These are phyloP conservation scores for Threskiornis aethiopicus DNA, from an alignment of 2,797 vertebrate genomes.

Conservation along the genomic window DNA sequence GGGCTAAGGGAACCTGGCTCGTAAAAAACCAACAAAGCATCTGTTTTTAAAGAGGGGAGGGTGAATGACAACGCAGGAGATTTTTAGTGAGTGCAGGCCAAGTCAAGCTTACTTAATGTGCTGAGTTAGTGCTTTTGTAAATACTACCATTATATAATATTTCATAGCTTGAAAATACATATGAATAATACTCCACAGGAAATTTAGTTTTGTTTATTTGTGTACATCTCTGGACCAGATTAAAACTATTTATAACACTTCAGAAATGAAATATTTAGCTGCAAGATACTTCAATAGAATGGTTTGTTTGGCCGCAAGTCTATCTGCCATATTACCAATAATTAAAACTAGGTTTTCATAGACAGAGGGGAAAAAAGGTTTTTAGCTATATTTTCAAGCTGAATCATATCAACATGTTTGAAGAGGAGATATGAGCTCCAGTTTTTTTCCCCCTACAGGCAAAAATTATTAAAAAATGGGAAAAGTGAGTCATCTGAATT, in stretches of 20 bases:
- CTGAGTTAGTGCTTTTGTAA: not conserved
- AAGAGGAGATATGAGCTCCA: conserved; percentile 10
- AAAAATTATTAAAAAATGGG: conserved; percentile 44
- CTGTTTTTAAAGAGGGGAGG: not conserved
- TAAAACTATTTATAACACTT: conserved; percentile 8
- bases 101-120: not conserved
- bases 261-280: conserved; percentile 62
- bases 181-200: not conserved
- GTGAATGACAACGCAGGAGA: accelerated
- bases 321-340: conserved; percentile 47
- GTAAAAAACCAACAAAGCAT: accelerated
- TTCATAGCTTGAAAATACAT: not conserved
- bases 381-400: conserved; percentile 31
- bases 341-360: conserved; percentile 62
- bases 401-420: conserved; percentile 39
- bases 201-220: not conserved
- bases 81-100: not conserved
- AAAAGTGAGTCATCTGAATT: conserved; percentile 35
- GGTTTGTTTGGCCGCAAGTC: conserved; percentile 42
- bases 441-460: not conserved
- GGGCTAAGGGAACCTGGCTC: not conserved
- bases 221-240: not conserved
- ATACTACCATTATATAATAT: not conserved
- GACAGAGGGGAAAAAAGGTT: not conserved
- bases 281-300: conserved; percentile 33